Conservation (phyloP, 2,113 vertebrate species). For the Cebidichthys violaceus region DNA sequence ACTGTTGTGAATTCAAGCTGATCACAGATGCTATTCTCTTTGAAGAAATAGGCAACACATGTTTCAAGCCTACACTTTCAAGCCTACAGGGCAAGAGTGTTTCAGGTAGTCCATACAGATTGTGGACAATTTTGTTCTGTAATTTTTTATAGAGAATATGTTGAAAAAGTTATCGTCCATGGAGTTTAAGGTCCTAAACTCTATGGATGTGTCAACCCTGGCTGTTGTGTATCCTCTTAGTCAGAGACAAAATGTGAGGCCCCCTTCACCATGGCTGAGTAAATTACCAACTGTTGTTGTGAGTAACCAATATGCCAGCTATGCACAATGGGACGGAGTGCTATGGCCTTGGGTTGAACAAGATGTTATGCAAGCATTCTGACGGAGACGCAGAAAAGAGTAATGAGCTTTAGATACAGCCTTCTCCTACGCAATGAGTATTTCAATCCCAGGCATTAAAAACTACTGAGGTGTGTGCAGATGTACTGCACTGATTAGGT, state of each 20-base stretch:
- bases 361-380: constrained; percentile 52
- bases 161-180: not conserved
- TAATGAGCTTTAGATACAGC: constrained; percentile 47
- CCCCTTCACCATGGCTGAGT: not conserved
- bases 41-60: not conserved
- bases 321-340: constrained; percentile 28
- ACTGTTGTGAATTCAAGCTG: constrained; percentile 2
- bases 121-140: not conserved
- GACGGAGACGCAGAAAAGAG: constrained; percentile 30
- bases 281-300: constrained; percentile 36
- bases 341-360: constrained; percentile 59
- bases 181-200: not conserved
- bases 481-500: constrained; percentile 37
- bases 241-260: constrained; percentile 8
- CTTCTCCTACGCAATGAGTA: constrained; percentile 27
- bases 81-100: not conserved
- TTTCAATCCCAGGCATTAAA: no score
- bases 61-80: not conserved
- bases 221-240: constrained; percentile 15
- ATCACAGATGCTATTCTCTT: not conserved
- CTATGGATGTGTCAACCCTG: not conserved
- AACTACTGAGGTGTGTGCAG: constrained; percentile 51
- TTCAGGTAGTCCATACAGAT: not conserved
- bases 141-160: not conserved
- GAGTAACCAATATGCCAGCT: constrained; percentile 22